Evolutionary conservation across 2,797 vertebrate genomes (phyloP).

Genomic region (Manis pentadactyla): DNA sequence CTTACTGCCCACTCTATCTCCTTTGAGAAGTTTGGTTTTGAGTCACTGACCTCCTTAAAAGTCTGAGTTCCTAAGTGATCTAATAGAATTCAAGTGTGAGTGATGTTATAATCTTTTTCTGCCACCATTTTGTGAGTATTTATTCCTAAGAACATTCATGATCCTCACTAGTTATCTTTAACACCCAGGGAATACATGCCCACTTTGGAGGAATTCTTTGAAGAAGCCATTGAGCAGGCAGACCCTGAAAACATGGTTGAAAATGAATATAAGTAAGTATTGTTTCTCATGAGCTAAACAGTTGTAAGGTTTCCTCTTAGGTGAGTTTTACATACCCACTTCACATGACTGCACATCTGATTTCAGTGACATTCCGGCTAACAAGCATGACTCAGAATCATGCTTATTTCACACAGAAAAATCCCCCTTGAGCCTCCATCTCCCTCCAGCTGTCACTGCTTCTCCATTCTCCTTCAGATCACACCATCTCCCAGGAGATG

Average conservation of each 20-base stretch:
- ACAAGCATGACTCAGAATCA: not conserved
- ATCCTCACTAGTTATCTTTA: slow-evolving; percentile 51
- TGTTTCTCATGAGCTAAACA: not conserved
- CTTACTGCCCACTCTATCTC: not conserved
- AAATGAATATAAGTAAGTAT: slow-evolving; percentile 96
- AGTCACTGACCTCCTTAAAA: slow-evolving; percentile 1
- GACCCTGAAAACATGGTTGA: slow-evolving; percentile 99
- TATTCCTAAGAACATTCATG: not conserved
- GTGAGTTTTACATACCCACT: not conserved
- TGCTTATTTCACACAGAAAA: not conserved
- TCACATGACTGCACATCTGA: not conserved
- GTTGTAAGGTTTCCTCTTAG: not conserved
- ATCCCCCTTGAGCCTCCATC: too few relatives aligned
- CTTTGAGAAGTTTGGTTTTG: slow-evolving; percentile 34
- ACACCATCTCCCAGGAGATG: not conserved
- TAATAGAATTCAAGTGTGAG: not conserved
- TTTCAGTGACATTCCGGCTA: not conserved
- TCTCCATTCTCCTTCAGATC: not conserved
- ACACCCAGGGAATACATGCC: slow-evolving; percentile 97
- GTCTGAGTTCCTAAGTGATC: not conserved
- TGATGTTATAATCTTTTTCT: not conserved
- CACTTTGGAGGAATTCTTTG: slow-evolving; percentile 97
- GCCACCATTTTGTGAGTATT: not conserved
- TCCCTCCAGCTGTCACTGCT: not conserved
- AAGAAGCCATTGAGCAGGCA: slow-evolving; percentile 98